Percentiles rank a stretch among this genome's conserved stretches.
phyloP scores from a whole-genome alignment of 2,797 vertebrate species.

The Brachyalestes nurse region DNA sequence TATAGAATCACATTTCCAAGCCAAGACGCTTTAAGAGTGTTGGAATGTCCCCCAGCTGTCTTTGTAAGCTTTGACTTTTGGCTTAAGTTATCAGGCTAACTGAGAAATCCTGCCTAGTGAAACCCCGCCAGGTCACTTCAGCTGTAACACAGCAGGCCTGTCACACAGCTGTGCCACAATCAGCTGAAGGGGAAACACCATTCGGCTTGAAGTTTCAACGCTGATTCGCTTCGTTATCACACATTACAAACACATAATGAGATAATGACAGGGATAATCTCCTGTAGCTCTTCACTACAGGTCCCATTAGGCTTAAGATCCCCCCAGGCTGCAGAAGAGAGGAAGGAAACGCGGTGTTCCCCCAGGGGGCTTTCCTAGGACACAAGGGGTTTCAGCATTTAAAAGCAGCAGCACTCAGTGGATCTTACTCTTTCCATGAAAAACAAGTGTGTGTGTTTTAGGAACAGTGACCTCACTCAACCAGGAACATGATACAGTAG shows the following conservation, averaged over 20 bases:
- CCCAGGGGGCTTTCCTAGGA: background rate
- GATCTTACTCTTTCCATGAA: background rate
- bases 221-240: background rate
- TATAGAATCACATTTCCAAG: background rate
- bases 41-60: background rate
- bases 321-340: constrained; percentile 28
- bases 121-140: background rate
- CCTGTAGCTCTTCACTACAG: constrained; percentile 21
- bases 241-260: constrained; percentile 32
- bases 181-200: background rate
- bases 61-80: background rate
- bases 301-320: constrained; percentile 23
- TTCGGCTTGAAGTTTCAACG: background rate
- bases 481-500: background rate
- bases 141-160: background rate
- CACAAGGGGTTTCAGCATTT: constrained; percentile 11
- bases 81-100: background rate
- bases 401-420: background rate
- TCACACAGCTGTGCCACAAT: constrained; percentile 1
- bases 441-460: background rate
- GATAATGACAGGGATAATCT: constrained; percentile 35
- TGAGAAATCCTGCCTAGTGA: background rate
- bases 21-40: background rate
- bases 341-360: constrained; percentile 16
- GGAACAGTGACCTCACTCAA: background rate